A percentile compares a stretch with the other conserved stretches of the same genome.
Evolutionary conservation across 2,113 vertebrate species (phyloP).

Genomic region (Ahaetulla prasina): DNA sequence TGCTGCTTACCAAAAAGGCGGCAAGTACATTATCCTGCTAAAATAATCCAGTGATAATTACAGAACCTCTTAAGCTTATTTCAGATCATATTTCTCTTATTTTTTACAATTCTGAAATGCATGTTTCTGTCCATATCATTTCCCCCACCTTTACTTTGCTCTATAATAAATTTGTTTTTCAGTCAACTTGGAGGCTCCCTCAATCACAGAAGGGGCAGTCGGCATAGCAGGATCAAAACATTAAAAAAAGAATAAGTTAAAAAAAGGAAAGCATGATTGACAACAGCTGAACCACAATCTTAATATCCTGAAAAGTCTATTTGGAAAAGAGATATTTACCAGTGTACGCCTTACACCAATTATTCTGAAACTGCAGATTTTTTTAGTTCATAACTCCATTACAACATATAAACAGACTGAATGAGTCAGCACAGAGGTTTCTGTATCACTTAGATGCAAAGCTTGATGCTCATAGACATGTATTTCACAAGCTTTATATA

Average conservation of each 20-base stretch:
- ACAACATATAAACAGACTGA: background rate
- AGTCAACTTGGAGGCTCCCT: background rate
- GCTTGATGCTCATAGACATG: background rate
- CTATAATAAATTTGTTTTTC: slow-evolving; percentile 36
- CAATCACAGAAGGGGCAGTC: background rate
- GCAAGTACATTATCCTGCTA: slow-evolving; percentile 16
- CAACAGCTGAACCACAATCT: background rate
- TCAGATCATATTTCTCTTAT: slow-evolving; percentile 40
- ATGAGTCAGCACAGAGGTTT: background rate
- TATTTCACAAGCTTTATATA: background rate
- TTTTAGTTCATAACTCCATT: background rate
- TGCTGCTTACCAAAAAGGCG: slow-evolving; percentile 5
- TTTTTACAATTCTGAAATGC: slow-evolving; percentile 23
- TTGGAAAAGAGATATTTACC: slow-evolving; percentile 32
- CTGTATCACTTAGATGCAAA: background rate
- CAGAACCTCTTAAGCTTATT: slow-evolving; percentile 37
- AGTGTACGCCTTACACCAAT: background rate
- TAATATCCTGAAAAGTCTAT: slow-evolving; percentile 6
- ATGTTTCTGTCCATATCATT: slow-evolving; percentile 29
- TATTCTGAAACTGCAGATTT: background rate
- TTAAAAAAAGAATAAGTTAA: background rate
- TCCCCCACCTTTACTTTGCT: slow-evolving; percentile 12
- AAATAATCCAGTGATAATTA: slow-evolving; percentile 48
- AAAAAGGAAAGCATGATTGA: background rate
- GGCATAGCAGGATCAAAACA: background rate